phyloP scores from a whole-genome alignment of 2,113 vertebrate genomes.

The Misgurnus anguillicaudatus region DNA sequence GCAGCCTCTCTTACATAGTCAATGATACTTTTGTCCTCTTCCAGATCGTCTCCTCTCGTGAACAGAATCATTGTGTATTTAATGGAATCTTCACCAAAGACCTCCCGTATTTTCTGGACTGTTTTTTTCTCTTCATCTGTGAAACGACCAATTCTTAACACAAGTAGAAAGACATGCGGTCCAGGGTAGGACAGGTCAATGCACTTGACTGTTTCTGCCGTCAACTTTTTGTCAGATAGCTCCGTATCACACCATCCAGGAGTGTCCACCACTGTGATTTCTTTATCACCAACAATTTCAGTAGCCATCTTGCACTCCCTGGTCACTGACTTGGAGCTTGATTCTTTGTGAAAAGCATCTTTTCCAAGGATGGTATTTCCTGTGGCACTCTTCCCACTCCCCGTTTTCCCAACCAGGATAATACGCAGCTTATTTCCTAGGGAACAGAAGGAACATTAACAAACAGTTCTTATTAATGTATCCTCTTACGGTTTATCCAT shows the following conservation, averaged over 20 bases:
- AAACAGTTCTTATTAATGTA: too few relatives aligned
- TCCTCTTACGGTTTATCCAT: too few relatives aligned
- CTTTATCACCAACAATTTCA: too few relatives aligned
- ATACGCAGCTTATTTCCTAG: too few relatives aligned
- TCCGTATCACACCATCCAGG: slow-evolving; percentile 45
- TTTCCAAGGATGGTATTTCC: too few relatives aligned
- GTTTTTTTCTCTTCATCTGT: slow-evolving; percentile 14
- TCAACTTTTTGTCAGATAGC: background rate
- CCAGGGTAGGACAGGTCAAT: slow-evolving; percentile 32
- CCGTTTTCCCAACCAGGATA: too few relatives aligned
- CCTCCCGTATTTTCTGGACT: slow-evolving; percentile 17
- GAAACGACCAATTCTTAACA: background rate
- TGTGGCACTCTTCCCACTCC: too few relatives aligned
- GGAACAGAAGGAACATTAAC: too few relatives aligned
- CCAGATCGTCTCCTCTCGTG: slow-evolving; percentile 31
- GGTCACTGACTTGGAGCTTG: too few relatives aligned
- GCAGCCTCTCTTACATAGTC: background rate
- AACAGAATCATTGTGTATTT: slow-evolving; percentile 36
- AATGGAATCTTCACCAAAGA: slow-evolving; percentile 24
- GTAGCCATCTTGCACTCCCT: too few relatives aligned
- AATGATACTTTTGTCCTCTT: background rate
- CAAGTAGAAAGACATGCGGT: slow-evolving; percentile 34
- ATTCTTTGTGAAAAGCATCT: too few relatives aligned
- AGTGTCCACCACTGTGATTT: slow-evolving; percentile 37
- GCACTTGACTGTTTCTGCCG: slow-evolving; percentile 14